Evolutionary conservation across 2,888 invertebrate genomes (phyloP), one percentile per base, ranked within the genome.

Genomic region (Gari tellinella): DNA sequence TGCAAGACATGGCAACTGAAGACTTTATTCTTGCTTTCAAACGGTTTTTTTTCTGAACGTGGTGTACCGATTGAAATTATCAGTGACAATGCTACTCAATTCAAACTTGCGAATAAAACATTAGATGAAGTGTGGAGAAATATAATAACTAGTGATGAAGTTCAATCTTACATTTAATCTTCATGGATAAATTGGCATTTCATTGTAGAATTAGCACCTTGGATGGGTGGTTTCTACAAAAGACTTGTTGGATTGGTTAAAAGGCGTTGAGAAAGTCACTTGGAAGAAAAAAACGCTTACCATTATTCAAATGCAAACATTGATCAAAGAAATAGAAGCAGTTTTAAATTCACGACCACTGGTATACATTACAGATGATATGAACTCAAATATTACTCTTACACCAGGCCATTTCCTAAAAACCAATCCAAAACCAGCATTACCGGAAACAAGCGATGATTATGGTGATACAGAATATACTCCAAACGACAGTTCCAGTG

Each of bases 231-330:
- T 4, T 51, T 57, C 37, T 57, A 70, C 37, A 63, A 70, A 52
- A 19, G 63, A 41, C 26, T 70, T 17, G 53, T 70, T 8, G 69
- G 60, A 12, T 40, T 70, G 2, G 70, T 70, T 7, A 70, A 70
- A 48, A 31, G 58, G n/a, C 2, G 43, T 17, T 70, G 15, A 38
- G 64, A 25, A 64, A 70, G 41, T 8, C 64, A 10, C 38, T 70
- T 38, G 70, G 64, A 15, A 48, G 38, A 48, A 49, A 49, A 26
- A 46, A 19, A 3, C 19, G 19, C 49, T 49, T 49, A 21, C 49
- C 31, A 31, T 31, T 7, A 31, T 31, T 31, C 31, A 31, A 31
- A 31, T 31, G 31, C 31, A 31, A 31, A 31, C 31, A 7, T 31
- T 31, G 31, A 31, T 31, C 31, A 31, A 31, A 31, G 31, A 31